Base-by-base conservation (phyloP, 2,797 vertebrate genomes). In the Delichon dasypus region DNA sequence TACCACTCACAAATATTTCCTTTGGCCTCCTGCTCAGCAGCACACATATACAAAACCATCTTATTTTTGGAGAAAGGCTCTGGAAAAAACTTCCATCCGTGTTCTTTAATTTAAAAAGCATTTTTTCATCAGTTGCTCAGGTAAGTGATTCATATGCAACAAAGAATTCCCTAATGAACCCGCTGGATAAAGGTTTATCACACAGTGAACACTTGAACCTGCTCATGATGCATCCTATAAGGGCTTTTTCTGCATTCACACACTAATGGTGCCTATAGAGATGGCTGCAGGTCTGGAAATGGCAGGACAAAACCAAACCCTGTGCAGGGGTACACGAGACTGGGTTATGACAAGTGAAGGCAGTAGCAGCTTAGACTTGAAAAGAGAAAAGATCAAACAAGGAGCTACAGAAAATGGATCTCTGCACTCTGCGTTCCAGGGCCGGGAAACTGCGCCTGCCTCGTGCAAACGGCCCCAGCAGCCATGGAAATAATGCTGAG, bases 311-410 rank as follows among this genome's bases (percentile, higher is more conserved):
- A 89, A 17, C 29, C 66, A 85, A 66, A 21, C 3, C 17, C 34
- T 18, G 34, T 45, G 85, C 80, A 66, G 13, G 47, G 68, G 23
- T 34, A n/a, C 34, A 13, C 3, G 5, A 40, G 25, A 13, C 7
- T 22, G 67, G 51, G 57, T 70, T 77, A 16, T 16, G 26, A 11
- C n/a, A 86, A 64, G 58, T 32, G 73, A 75, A 78, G 21, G 82
- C 54, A 38, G 50, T 0, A 85, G 72, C 62, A 70, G 72, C 66
- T 44, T 82, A 68, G 77, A 88, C 86, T 90, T 67, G 84, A 83
- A 91, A 92, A 82, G 77, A 53, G 50, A 91, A 76, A 75, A 85
- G 81, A 91, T 95, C 79, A 78, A 95, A 88, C 34, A 70, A 66
- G 3, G 5, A 91, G 68, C 22, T 10, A 60, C 51, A 85, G 65